Evolutionary conservation across 2,888 invertebrate species (phyloP), one percentile per base, ranked within the genome.

Genomic region (Tiliacea aurago): DNA sequence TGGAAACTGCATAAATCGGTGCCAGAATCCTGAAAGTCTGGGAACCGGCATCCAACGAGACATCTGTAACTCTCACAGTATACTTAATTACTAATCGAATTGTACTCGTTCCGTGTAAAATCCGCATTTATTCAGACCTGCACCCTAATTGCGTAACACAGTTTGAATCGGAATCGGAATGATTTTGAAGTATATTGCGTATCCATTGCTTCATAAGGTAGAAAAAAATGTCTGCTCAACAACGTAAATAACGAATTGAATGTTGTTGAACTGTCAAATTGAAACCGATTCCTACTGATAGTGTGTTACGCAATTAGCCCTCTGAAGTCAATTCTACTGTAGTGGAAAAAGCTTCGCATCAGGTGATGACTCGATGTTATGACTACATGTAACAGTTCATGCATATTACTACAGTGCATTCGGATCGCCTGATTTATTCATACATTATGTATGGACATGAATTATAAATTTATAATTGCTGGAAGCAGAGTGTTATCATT

Each of bases 401-500:
- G 41, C 33, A 28, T 64, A 4, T 37, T 1, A 37, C 33, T 23
- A 23, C 23, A 47, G 5, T 49, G 33, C 20, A 70, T 49, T 43
- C 13, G 13, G 10, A n/a, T 51, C 20, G 2, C 23, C 2, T 33
- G 15, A 71, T 43, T 41, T 55, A 51, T 43, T 53, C 20, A 23
- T 23, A 10, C n/a, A 73, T 45, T 28, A 73, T 45, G 49, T 61
- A 33, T 49, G 45, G 20, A 45, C 55, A 55, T 61, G 37, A 61
- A 76, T 47, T 58, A 59, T 37, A 55, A 43, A 61, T 65, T 47
- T 58, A 59, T 37, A 55, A 43, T 55, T 58, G 2, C 43, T 20
- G 43, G 49, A 45, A 76, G 61, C 59, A 28, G 56, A 76, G 18
- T 47, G 33, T 37, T 61, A 49, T 49, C 67, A 81, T 65, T 76